Evolutionary conservation across 1,140 invertebrate genomes (phyloP).

Genomic region (Eumaeus atala): DNA sequence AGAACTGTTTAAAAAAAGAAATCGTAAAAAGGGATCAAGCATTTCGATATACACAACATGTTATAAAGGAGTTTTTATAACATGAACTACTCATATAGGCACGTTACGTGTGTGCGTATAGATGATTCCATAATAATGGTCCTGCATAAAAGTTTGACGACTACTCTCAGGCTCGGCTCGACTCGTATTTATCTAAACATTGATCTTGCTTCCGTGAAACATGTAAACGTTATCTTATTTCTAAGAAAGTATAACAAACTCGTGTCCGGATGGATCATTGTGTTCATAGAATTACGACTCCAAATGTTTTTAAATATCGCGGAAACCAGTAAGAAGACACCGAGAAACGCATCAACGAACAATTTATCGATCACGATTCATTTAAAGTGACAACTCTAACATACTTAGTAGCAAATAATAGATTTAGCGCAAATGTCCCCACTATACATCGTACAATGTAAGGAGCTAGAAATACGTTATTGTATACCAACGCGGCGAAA

Average conservation of each 20-base stretch:
- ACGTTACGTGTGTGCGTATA: too few species aligned
- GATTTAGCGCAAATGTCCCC: too few species aligned
- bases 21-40: conserved; percentile 20
- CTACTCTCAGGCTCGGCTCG: conserved; percentile 26
- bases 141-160: conserved; percentile 38
- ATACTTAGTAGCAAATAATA: too few species aligned
- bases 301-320: too few species aligned
- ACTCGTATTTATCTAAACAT: conserved; percentile 43
- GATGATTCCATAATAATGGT: conserved; percentile 15
- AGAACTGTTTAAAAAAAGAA: conserved; percentile 46
- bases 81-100: background rate
- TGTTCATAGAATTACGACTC: conserved; percentile 1
- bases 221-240: conserved; percentile 47
- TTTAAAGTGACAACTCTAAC: too few species aligned
- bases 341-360: too few species aligned
- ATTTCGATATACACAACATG: conserved; percentile 11
- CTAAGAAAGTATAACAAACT: conserved; percentile 19
- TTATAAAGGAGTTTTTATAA: conserved; percentile 14
- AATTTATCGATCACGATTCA: too few species aligned
- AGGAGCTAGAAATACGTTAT: background rate
- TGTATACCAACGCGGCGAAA: conserved; percentile 9
- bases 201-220: conserved; percentile 54
- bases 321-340: too few species aligned
- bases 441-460: too few species aligned
- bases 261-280: conserved; percentile 1